phyloP scores from a whole-genome alignment of 2,888 invertebrate genomes.

The Eilema sororculum region DNA sequence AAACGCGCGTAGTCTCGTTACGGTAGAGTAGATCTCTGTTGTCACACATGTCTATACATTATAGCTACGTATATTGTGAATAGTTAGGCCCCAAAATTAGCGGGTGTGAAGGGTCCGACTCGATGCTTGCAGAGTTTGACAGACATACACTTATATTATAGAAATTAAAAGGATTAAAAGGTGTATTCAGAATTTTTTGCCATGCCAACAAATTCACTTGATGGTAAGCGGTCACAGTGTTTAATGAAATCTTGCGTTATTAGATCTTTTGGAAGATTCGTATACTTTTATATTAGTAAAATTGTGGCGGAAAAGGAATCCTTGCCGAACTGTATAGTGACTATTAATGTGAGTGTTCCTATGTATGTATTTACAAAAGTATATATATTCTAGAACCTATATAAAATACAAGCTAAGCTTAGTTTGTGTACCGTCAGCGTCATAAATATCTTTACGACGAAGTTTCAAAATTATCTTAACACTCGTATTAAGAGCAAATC shows the following conservation, averaged over 20 bases:
- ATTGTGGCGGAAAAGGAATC: background rate
- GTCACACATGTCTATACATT: too few relatives aligned
- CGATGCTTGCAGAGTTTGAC: conserved; percentile 43
- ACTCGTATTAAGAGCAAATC: too few relatives aligned
- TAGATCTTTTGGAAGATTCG: too few relatives aligned
- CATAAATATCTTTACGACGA: too few relatives aligned
- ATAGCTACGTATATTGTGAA: conserved; percentile 21
- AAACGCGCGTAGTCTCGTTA: too few relatives aligned
- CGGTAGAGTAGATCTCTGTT: too few relatives aligned
- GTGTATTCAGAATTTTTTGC: too few relatives aligned
- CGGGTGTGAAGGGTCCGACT: conserved; percentile 46
- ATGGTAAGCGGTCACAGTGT: background rate
- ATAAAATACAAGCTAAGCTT: background rate
- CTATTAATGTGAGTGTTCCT: background rate
- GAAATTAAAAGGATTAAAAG: too few relatives aligned
- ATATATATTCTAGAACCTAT: background rate
- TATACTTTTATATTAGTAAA: too few relatives aligned
- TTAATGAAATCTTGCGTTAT: too few relatives aligned
- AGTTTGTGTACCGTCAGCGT: background rate
- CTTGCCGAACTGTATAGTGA: background rate
- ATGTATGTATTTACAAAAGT: background rate
- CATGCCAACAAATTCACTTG: background rate
- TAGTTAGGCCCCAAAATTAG: conserved; percentile 32
- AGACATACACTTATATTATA: too few relatives aligned
- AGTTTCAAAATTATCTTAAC: too few relatives aligned